Evolutionary conservation across 2,113 vertebrate genomes (phyloP), one percentile per base, ranked within the genome.

Genomic region (Mirounga angustirostris): DNA sequence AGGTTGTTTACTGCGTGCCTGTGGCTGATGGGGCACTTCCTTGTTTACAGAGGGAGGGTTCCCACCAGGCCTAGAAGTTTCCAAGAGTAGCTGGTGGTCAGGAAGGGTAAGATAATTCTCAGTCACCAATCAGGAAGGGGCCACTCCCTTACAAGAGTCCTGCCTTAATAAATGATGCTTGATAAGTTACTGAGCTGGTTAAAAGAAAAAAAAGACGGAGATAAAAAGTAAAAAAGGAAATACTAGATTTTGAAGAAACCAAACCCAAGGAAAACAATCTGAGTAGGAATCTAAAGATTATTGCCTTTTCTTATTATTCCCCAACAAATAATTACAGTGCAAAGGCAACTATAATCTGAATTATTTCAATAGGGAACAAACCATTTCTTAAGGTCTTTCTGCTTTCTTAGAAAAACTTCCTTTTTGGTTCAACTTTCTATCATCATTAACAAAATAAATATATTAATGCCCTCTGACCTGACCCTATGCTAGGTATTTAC

Each of bases 341-440:
- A 92, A 63, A 96, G 30, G 65, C 12, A 69, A 94, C 6, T 73
- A 28, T 24, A 54, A 84, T 43, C 19, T 76, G 74, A 71, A 65
- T 92, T 85, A 92, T 50, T 84, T 85, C 67, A 43, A 91, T 26
- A 82, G 30, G 50, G 59, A 73, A 63, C 52, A 89, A 94, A 89
- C 40, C 43, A 90, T 58, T 97, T 94, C 83, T 94, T 63, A 86
- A 92, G 40, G 19, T 54, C n/a, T 79, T 91, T 65, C 78, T 92
- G 52, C 46, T 92, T 80, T 18, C 14, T 92, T 50, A 81, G 71
- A 67, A 52, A 50, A 12, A 89, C 18, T 30, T 16, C 30, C 21
- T 36, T 86, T 94, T 93, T 21, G 1, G 28, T 24, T 54, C 50
- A 82, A 87, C 58, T 92, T 61, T 83, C 43, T 85, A 67, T 52